Evolutionary conservation across 1,140 invertebrate species (phyloP).

Genomic region (Brachionus sp.): DNA sequence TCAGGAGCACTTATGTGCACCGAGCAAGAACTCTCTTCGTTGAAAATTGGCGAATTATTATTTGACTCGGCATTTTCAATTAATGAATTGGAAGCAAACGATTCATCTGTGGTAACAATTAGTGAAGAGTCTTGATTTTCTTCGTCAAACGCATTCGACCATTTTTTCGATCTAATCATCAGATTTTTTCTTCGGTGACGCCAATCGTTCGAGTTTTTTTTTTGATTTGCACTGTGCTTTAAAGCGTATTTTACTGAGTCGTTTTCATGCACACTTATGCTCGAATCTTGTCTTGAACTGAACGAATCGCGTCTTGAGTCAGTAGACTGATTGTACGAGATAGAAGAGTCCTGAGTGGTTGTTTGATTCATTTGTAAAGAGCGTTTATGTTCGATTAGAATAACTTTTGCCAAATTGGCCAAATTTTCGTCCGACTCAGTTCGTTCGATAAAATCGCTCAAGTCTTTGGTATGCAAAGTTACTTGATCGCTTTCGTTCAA

Average conservation of each 20-base stretch:
- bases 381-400: constrained; percentile 29
- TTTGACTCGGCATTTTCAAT: neutral
- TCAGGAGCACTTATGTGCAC: neutral
- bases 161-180: constrained; percentile 25
- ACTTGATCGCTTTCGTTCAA: neutral
- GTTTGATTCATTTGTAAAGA: constrained; percentile 21
- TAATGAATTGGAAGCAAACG: neutral
- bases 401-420: constrained; percentile 36
- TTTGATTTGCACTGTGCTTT: neutral
- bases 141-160: constrained; percentile 34
- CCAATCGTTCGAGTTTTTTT: constrained; percentile 24
- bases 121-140: neutral
- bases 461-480: neutral
- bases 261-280: neutral
- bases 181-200: neutral
- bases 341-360: neutral
- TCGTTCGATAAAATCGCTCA: constrained; percentile 18
- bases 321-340: constrained; percentile 7
- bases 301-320: constrained; percentile 24
- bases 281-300: constrained; percentile 27
- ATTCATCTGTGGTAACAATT: neutral
- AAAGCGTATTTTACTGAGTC: neutral
- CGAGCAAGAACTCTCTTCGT: neutral
- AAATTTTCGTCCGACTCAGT: constrained; percentile 22
- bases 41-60: neutral